Base-by-base conservation (phyloP, 2,113 vertebrate genomes). In the Cygnus buccinator region DNA sequence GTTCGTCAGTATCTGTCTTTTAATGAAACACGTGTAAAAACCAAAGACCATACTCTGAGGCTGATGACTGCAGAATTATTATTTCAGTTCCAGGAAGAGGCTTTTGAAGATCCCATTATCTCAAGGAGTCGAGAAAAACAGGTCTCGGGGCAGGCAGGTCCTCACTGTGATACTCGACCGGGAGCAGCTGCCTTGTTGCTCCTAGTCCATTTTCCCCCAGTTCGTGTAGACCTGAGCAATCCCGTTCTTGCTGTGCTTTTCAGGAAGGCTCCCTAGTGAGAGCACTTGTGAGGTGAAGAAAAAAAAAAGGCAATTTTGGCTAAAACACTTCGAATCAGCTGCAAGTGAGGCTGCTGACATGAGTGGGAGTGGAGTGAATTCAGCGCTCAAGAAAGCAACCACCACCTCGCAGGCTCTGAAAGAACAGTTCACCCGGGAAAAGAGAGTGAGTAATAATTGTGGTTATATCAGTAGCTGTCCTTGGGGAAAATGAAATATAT, bases 281-380 rank as follows among this genome's bases (percentile, higher is more conserved):
- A 95, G 57, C 33, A n/a, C 15, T 89, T 4, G 0, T 1, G 11
- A 41, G 0, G 37, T 21, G 71, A 43, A 62, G 54, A 50, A 43
- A 35, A 35, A 35, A 62, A 58, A 50, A 63, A n/a, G 44, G 43
- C 76, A 91, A 78, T 95, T 78, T 94, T 62, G 61, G 31, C 80
- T 84, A 89, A 91, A 92, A 75, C n/a, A 62, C 23, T 80, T 54
- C 44, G 90, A 77, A 74, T 93, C 8, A 81, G 20, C 55, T 89
- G 55, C 6, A 6, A 92, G 72, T 46, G 75, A 83, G 67, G 55
- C 52, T 84, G 70, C 79, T 84, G 86, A 67, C 80, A 46, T 63
- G 86, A 93, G 94, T 96, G 73, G 89, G 83, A 94, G 63, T n/a
- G 46, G 88, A 94, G 57, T 55, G 80, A 90, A 74, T 80, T 94